Percentiles rank a stretch among this genome's conserved stretches.
Evolutionary conservation across 2,888 invertebrate genomes (phyloP).

Genomic region (Cerastoderma edule): DNA sequence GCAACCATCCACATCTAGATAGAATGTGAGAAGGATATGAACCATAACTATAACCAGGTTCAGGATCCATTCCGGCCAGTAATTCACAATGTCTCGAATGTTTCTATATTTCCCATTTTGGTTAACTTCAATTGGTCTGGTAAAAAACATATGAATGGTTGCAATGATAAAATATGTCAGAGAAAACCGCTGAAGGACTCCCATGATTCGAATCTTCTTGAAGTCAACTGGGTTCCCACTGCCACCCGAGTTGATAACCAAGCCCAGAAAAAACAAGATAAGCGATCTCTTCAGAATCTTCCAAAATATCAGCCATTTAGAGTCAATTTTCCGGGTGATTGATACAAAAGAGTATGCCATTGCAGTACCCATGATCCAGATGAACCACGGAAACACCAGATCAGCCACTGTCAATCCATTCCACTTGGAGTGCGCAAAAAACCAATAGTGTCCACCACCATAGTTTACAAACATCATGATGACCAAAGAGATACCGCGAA

Average conservation of each 20-base stretch:
- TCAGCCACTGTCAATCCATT: conserved; percentile 74
- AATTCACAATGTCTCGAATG: conserved; percentile 81
- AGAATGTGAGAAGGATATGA: conserved; percentile 90
- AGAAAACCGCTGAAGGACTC: conserved; percentile 95
- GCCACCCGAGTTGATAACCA: conserved; percentile 78
- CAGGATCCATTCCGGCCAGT: conserved; percentile 89
- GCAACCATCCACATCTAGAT: conserved; percentile 89
- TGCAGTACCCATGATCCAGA: conserved; percentile 99
- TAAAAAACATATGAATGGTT: conserved; percentile 83
- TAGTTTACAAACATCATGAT: conserved; percentile 95
- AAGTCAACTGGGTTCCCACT: conserved; percentile 53
- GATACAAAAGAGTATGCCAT: conserved; percentile 93
- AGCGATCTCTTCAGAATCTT: conserved; percentile 82
- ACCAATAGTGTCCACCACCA: conserved; percentile 92
- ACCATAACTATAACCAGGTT: conserved; percentile 87
- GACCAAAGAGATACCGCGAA: conserved; percentile 84
- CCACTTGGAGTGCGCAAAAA: conserved; percentile 94
- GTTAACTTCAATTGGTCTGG: conserved; percentile 65
- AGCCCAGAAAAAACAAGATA: conserved; percentile 83
- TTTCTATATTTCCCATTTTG: conserved; percentile 64
- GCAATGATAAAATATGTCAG: conserved; percentile 92
- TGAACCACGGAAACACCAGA: conserved; percentile 86
- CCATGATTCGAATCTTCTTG: conserved; percentile 90
- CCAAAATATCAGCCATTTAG: conserved; percentile 77
- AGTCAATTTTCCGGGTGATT: conserved; percentile 87